Evolutionary conservation across 2,797 vertebrate species (phyloP).

Genomic region (Poecilia gillii): DNA sequence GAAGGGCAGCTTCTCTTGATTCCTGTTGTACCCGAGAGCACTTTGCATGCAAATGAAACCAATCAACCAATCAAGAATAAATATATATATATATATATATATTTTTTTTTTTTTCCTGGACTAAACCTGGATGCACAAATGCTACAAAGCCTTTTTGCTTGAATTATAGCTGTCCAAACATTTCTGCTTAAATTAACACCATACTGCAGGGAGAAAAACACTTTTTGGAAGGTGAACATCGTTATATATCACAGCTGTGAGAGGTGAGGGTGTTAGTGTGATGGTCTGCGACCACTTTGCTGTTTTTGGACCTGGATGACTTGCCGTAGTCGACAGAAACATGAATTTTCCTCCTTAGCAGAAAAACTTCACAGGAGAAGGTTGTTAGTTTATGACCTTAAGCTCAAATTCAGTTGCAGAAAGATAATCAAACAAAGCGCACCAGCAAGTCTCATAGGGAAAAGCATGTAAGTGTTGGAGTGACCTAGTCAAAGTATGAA

Average conservation of each 20-base stretch:
- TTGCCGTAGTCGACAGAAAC: not conserved
- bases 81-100: too few species aligned
- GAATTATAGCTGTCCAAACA: not conserved
- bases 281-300: not conserved
- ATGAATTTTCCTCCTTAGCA: not conserved
- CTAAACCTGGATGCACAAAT: not conserved
- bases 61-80: not conserved
- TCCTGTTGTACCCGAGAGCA: not conserved
- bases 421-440: not conserved
- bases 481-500: not conserved
- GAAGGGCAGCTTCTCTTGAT: not conserved
- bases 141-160: not conserved
- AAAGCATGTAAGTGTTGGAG: not conserved
- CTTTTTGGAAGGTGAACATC: not conserved
- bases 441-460: not conserved
- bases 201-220: not conserved
- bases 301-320: not conserved
- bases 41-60: not conserved
- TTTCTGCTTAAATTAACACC: not conserved
- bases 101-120: not conserved
- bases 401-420: not conserved
- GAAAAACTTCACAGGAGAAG: not conserved
- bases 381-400: not conserved
- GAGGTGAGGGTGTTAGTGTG: not conserved
- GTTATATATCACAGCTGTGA: not conserved